Evolutionary conservation across 2,888 invertebrate genomes (phyloP).

Genomic region (Drosophila tanythrix): DNA sequence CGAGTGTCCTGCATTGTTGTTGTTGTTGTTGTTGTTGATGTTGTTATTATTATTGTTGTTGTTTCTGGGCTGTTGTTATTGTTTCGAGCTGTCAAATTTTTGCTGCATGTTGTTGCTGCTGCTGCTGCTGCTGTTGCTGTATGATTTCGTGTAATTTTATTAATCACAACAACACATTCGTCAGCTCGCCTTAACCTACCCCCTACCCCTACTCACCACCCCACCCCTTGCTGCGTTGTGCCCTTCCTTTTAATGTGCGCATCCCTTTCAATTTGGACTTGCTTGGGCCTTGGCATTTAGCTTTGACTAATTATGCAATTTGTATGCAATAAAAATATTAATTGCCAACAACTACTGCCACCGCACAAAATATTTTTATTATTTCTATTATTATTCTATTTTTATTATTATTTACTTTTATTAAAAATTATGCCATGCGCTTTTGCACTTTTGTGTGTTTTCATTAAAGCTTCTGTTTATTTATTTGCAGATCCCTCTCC

Average conservation of each 20-base stretch:
- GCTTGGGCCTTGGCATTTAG: constrained; percentile 56
- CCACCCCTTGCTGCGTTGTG: not conserved
- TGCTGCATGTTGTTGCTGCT: constrained; percentile 42
- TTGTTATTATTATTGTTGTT: constrained; percentile 16
- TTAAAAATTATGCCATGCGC: constrained; percentile 35
- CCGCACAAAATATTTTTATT: constrained; percentile 28
- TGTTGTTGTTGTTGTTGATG: constrained; percentile 12
- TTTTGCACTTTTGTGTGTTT: constrained; percentile 36
- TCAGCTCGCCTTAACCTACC: constrained; percentile 36
- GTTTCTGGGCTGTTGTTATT: constrained; percentile 60
- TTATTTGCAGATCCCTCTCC: constrained; percentile 41
- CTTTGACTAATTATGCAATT: constrained; percentile 81
- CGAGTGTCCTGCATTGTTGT: constrained; percentile 26
- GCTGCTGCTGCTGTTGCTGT: constrained; percentile 12
- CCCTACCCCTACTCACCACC: not conserved
- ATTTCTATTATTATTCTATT: constrained; percentile 17
- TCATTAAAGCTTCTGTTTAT: constrained; percentile 67
- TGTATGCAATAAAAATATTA: constrained; percentile 80
- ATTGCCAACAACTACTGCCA: constrained; percentile 51
- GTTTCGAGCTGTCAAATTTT: constrained; percentile 72
- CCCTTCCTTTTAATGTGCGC: constrained; percentile 15
- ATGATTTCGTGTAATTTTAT: constrained; percentile 77
- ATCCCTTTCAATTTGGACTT: constrained; percentile 40
- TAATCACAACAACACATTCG: constrained; percentile 79
- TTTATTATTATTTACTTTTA: constrained; percentile 7